phyloP scores from a whole-genome alignment of 1,140 invertebrate species.

The Lysiphlebus fabarum region DNA sequence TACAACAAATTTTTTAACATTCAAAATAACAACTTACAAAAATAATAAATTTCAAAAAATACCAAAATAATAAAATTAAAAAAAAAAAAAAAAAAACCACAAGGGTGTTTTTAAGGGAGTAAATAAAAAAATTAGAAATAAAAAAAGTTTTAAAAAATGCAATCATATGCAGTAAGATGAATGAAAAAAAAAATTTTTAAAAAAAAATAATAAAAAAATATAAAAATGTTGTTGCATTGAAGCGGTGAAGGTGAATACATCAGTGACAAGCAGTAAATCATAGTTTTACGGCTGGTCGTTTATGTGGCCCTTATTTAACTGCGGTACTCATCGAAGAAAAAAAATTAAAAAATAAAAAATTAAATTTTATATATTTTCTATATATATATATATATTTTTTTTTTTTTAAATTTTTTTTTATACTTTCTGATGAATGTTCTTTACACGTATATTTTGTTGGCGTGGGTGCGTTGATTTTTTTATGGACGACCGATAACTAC shows the following conservation, averaged over 20 bases:
- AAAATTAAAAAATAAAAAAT: slow-evolving; percentile 18
- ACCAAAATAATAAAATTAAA: too few species aligned
- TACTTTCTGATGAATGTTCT: slow-evolving; percentile 21
- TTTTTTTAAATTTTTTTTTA: slow-evolving; percentile 1
- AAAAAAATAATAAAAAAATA: too few species aligned
- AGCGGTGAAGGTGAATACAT: slow-evolving; percentile 33
- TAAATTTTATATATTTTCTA: slow-evolving; percentile 12
- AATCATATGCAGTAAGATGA: slow-evolving; percentile 6
- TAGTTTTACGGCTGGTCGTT: slow-evolving; percentile 49
- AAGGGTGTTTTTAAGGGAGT: too few species aligned
- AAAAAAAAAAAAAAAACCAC: too few species aligned
- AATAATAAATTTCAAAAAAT: too few species aligned
- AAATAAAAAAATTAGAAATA: neutral
- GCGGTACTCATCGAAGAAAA: slow-evolving; percentile 38
- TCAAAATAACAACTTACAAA: too few species aligned
- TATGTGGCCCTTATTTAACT: slow-evolving; percentile 44
- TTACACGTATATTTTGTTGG: slow-evolving; percentile 16
- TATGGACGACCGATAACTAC: slow-evolving; percentile 30
- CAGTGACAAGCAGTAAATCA: slow-evolving; percentile 52
- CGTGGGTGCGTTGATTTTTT: slow-evolving; percentile 37
- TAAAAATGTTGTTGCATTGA: slow-evolving; percentile 8
- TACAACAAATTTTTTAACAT: too few species aligned
- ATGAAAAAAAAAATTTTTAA: slow-evolving; percentile 5
- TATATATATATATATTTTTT: too few species aligned
- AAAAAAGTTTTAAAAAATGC: neutral